Conservation (phyloP, 2,113 vertebrate species). For the Antigone vipio region DNA sequence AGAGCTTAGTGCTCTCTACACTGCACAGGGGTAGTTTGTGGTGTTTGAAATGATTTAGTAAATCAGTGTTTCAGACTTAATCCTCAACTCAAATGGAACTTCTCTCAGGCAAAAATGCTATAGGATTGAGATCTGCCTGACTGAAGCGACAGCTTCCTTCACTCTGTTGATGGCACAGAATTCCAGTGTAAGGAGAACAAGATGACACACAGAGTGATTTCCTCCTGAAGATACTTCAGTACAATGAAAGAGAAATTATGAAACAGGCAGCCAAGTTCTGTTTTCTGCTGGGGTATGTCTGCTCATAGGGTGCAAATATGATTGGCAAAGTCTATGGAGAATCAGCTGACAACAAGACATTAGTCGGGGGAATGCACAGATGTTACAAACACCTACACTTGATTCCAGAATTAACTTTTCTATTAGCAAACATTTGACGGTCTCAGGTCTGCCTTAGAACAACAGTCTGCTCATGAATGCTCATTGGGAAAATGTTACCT, state of each 20-base stretch:
- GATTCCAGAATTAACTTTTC: constrained; percentile 48
- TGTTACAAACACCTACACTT: constrained; percentile 48
- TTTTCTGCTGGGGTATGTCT: background rate
- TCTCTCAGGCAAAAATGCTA: background rate
- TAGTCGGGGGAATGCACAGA: constrained; percentile 33
- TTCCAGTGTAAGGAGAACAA: background rate
- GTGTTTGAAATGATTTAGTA: background rate
- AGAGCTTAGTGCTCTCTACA: background rate
- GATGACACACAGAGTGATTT: background rate
- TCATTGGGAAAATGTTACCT: background rate
- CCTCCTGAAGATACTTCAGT: background rate
- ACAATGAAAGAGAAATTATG: background rate
- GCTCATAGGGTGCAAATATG: background rate
- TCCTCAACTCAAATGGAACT: background rate
- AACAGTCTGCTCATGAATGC: constrained; percentile 12
- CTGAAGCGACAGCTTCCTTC: background rate
- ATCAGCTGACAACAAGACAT: constrained; percentile 38
- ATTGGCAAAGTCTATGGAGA: background rate
- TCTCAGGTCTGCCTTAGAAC: constrained; percentile 31
- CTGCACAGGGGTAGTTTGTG: background rate
- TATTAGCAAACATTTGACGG: constrained; percentile 33
- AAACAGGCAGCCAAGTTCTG: background rate
- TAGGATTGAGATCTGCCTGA: background rate
- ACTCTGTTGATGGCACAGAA: background rate
- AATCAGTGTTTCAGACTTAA: background rate